phyloP scores from a whole-genome alignment of 64 coral and sea anemone genomes.

The Montipora cactus region DNA sequence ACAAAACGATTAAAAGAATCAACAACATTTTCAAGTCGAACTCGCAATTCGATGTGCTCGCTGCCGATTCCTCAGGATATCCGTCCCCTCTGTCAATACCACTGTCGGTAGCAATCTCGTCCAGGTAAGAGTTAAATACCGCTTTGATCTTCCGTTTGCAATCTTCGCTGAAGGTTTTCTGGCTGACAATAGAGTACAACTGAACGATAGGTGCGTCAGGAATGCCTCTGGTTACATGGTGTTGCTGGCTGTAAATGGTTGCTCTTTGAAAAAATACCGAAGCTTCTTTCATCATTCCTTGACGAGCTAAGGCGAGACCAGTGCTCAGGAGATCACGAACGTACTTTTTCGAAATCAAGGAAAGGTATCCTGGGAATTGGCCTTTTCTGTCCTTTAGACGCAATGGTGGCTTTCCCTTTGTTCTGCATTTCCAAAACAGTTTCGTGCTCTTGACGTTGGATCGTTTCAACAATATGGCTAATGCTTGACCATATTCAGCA shows the following conservation, averaged over 20 bases:
- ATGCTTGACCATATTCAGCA: neutral
- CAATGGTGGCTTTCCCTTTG: neutral
- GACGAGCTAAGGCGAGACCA: neutral
- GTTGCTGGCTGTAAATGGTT: neutral
- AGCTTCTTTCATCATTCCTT: constrained; percentile 16
- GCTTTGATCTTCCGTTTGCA: neutral
- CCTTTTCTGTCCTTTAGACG: too few species aligned
- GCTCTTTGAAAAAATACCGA: neutral
- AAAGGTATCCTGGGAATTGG: neutral
- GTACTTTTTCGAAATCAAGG: neutral
- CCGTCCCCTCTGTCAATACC: neutral
- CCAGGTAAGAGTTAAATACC: neutral
- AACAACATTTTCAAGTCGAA: neutral
- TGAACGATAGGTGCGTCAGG: neutral
- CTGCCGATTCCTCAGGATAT: neutral
- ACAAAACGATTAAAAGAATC: neutral
- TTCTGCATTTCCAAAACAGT: neutral
- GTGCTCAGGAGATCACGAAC: neutral
- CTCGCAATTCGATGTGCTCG: neutral
- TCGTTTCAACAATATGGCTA: neutral
- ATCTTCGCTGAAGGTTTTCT: neutral
- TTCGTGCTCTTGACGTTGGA: neutral
- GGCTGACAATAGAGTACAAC: neutral
- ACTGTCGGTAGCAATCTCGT: neutral
- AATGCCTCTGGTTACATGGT: neutral